Conservation (phyloP, 2,113 vertebrate species). For the Petrocephalus microphthalmus region DNA sequence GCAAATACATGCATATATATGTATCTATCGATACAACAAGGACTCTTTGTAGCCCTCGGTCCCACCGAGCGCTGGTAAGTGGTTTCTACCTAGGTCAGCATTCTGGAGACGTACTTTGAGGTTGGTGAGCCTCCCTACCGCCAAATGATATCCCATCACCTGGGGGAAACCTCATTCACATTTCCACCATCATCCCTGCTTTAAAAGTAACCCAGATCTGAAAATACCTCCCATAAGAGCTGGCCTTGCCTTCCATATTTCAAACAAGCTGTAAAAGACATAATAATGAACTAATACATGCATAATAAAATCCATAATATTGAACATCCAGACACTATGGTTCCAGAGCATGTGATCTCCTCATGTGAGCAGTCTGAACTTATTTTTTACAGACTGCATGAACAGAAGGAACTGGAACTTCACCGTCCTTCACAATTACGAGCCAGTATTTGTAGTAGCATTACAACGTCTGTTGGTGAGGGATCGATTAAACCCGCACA, state of each 20-base stretch:
- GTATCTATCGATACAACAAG: neutral
- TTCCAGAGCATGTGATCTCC: neutral
- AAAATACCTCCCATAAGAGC: neutral
- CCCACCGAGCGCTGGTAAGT: neutral
- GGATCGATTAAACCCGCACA: neutral
- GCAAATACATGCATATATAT: neutral
- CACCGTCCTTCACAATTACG: neutral
- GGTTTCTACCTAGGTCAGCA: neutral
- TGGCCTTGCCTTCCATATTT: neutral
- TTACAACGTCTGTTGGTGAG: neutral
- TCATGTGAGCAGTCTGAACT: neutral
- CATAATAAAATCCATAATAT: too few relatives aligned
- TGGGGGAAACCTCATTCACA: neutral
- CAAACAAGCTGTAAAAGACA: neutral
- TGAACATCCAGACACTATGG: neutral
- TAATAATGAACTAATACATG: too few relatives aligned
- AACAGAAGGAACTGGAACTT: neutral
- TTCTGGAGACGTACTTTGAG: neutral
- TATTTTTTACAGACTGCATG: neutral
- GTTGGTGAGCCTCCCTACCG: neutral
- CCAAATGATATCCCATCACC: neutral
- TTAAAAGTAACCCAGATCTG: neutral
- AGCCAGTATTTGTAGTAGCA: neutral
- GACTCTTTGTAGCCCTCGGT: neutral
- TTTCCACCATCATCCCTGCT: neutral